Evolutionary conservation across 2,797 vertebrate genomes (phyloP), one percentile per base, ranked within the genome.

Genomic region (Emydoidea blandingii): DNA sequence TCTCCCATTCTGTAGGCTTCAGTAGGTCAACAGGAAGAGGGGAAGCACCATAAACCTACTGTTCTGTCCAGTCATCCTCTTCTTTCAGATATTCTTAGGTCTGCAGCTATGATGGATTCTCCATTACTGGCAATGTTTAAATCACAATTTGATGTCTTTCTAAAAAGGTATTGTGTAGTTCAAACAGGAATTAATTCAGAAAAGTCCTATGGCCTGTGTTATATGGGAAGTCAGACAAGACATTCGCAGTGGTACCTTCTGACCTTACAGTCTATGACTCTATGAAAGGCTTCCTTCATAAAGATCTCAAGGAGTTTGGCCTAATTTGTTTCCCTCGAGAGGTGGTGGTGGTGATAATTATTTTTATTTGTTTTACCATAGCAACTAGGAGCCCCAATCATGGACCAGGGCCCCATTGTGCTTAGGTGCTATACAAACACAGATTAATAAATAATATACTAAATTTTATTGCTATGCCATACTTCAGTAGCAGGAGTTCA

Each of bases 1-100:
- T 90, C 90, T 47, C 4, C 88, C 27, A 5, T 86, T 2, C 81
- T 56, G 29, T 57, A 80, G n/a, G 7, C 65, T n/a, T 53, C 2
- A 37, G 44, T 49, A 8, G 89, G 37, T 72, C 74, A 49, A 53
- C 15, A 1, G 1, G 44, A 87, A 31, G 49, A 9, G 5, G 72
- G 31, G 0, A 0, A 0, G 0, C 5, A 1, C 47, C 1, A 0
- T 72, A 57, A 68, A 57, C 14, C 16, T 93, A 15, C 14, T 21
- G 0, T 0, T 34, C 50, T 44, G 6, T 47, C 50, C 86, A 47
- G 34, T 76, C 1, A 0, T 84, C 81, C 83, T 90, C 89, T 78
- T 44, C 50, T 41, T 72, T 37, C 84, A 83, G 50, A 3, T 53
- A 21, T 3, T 56, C 9, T 27, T 34, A 83, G 31, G 3, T 92